Evolutionary conservation across 2,113 vertebrate species (phyloP), one percentile per base, ranked within the genome.

Genomic region (Dissostichus mawsoni): DNA sequence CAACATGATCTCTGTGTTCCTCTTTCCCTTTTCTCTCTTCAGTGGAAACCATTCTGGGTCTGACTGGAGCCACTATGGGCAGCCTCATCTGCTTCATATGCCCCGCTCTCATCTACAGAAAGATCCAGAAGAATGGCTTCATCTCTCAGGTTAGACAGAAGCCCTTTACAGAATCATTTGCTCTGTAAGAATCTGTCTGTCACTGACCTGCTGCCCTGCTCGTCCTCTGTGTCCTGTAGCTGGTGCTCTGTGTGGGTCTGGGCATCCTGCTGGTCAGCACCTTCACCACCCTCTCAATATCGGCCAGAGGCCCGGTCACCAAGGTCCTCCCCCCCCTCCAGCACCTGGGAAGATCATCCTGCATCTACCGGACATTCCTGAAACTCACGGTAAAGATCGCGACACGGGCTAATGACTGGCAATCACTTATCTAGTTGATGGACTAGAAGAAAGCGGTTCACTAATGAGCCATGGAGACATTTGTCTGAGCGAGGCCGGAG

Each of bases 31-130:
- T 78, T 16, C 76, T 86, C 64, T 50, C 68, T 63, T 41, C 33
- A 99, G 98, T 99, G 95, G 98, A 99, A 92, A 99, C 98, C 0
- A 95, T 99, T 84, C 92, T 99, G 85, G 98, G 97, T 80, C 95
- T 99, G 82, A 99, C 98, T 1, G 98, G 98, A 59, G 98, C 98
- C 3, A 99, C 97, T 1, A 99, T 98, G 97, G 98, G 98, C 47
- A 99, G 97, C 90, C 96, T 99, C 86, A 99, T 99, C 94, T 99
- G 98, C 91, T 99, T 99, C 86, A 96, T 99, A 90, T 99, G 98
- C 89, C 98, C 98, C 0, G 98, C 98, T 79, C 96, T 99, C 73
- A 99, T 99, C 94, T 97, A 97, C 93, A 97, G 87, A 91, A 98
- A 97, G 89, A 96, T 97, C 91, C 97, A 99, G 93, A 98, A 97